A percentile compares a stretch with the other conserved stretches of the same genome.
These are phyloP conservation scores for Myopa tessellatipennis DNA, from an alignment of 2,888 invertebrate species.

Conservation along the genomic window DNA sequence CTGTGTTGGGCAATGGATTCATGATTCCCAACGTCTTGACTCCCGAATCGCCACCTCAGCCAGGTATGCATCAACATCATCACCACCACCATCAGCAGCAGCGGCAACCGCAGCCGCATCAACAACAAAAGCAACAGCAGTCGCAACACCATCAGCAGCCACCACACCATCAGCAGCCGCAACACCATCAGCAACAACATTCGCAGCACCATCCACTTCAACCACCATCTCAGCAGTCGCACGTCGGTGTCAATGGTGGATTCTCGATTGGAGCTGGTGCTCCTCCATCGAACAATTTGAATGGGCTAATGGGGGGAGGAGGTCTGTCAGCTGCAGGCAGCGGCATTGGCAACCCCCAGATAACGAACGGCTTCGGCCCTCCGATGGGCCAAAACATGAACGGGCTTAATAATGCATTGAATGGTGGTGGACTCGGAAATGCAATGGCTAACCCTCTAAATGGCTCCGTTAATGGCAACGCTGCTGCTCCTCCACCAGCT, in stretches of 20 bases:
- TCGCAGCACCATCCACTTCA: slow-evolving; percentile 46
- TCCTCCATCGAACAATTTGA: slow-evolving; percentile 31
- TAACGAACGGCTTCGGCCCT: slow-evolving; percentile 49
- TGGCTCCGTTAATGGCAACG: slow-evolving; percentile 52
- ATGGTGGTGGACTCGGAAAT: slow-evolving; percentile 43
- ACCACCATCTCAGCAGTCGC: slow-evolving; percentile 43
- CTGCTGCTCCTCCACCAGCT: slow-evolving; percentile 66
- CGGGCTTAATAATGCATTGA: slow-evolving; percentile 41
- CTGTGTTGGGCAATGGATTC: slow-evolving; percentile 69
- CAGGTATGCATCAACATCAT: slow-evolving; percentile 48
- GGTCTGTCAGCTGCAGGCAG: slow-evolving; percentile 40
- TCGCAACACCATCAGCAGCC: slow-evolving; percentile 49
- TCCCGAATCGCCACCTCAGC: slow-evolving; percentile 69
- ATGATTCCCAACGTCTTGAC: slow-evolving; percentile 65
- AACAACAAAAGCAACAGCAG: slow-evolving; percentile 45
- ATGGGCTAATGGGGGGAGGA: slow-evolving; percentile 54
- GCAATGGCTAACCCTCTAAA: slow-evolving; percentile 45
- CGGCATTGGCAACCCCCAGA: slow-evolving; percentile 39
- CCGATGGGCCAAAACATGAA: slow-evolving; percentile 43
- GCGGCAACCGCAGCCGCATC: slow-evolving; percentile 48
- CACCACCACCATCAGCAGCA: slow-evolving; percentile 49
- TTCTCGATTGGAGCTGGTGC: slow-evolving; percentile 44
- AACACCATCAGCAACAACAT: slow-evolving; percentile 39
- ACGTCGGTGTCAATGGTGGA: slow-evolving; percentile 48
- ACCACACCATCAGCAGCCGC: slow-evolving; percentile 48